A percentile compares a stretch with the other conserved stretches of the same genome.
Evolutionary conservation across 2,113 vertebrate species (phyloP).

Genomic region (Etia nguti): DNA sequence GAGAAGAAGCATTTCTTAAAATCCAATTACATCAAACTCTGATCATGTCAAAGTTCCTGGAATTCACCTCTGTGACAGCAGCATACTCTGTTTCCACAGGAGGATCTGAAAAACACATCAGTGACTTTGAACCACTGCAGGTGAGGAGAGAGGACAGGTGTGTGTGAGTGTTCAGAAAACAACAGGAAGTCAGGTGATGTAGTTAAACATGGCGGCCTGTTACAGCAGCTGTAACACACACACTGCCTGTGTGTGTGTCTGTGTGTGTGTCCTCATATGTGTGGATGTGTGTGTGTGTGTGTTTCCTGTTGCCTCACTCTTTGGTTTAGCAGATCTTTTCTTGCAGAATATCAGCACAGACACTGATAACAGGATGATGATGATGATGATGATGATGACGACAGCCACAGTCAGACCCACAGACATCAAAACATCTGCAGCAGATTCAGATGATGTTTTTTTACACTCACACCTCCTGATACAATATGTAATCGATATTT

Average conservation of each 20-base stretch:
- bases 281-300: accelerated
- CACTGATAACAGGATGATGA: not conserved
- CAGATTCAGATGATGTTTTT: not conserved
- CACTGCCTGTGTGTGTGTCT: accelerated
- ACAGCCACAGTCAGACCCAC: not conserved
- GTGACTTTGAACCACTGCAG: not conserved
- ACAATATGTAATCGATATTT: accelerated
- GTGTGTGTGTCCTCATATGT: not conserved
- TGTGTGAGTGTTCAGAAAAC: not conserved
- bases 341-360: not conserved
- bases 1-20: accelerated
- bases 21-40: not conserved
- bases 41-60: not conserved
- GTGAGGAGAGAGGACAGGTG: not conserved
- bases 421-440: accelerated
- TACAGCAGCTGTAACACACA: accelerated
- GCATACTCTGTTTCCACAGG: not conserved
- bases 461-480: not conserved
- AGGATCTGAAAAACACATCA: not conserved
- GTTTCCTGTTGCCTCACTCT: not conserved
- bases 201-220: not conserved
- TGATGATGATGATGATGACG: not conserved
- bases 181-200: not conserved
- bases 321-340: not conserved
- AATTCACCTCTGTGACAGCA: not conserved